Conservation (phyloP, 2,888 invertebrate genomes). For the Epinotia bilunana region DNA sequence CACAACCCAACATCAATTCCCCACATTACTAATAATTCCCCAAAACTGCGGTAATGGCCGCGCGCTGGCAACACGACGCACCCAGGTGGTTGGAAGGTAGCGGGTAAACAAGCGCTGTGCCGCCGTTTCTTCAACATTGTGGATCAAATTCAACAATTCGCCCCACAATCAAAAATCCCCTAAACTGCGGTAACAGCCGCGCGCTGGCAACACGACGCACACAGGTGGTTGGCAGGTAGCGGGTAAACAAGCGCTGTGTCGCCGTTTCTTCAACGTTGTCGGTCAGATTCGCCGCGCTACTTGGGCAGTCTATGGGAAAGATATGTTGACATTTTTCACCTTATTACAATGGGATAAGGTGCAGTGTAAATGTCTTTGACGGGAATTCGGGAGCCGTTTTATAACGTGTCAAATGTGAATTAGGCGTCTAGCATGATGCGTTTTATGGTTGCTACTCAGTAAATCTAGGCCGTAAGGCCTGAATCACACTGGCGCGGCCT, state of each 20-base stretch:
- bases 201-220: conserved; percentile 56
- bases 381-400: too few species aligned
- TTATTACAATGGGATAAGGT: too few species aligned
- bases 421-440: too few species aligned
- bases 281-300: conserved; percentile 33
- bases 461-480: too few species aligned
- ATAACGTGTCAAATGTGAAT: too few species aligned
- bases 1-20: neutral
- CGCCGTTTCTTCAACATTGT: conserved; percentile 31
- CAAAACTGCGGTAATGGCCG: neutral
- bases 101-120: conserved; percentile 47
- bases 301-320: too few species aligned
- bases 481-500: too few species aligned
- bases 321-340: too few species aligned
- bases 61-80: conserved; percentile 55
- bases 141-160: conserved; percentile 37
- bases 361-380: too few species aligned
- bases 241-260: conserved; percentile 47
- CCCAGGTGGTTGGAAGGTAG: conserved; percentile 71
- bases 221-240: conserved; percentile 71
- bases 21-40: neutral
- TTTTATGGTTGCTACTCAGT: too few species aligned
- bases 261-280: conserved; percentile 27
- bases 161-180: too few species aligned
- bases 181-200: neutral